Conservation (phyloP, 2,113 vertebrate species). For the Scatophagus argus region DNA sequence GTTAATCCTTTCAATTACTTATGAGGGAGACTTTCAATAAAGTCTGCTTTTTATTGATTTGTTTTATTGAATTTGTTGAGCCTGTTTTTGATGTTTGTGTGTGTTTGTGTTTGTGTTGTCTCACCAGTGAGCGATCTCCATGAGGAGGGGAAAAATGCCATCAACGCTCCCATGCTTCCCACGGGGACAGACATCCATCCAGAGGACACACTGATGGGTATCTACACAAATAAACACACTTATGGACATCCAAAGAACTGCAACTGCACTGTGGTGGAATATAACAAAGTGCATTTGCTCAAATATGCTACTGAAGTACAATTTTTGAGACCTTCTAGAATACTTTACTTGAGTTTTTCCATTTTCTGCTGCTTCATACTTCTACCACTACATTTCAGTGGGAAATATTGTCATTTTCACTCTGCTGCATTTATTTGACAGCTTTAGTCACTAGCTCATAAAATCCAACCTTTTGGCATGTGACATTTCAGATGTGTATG, state of each 20-base stretch:
- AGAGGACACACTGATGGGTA: constrained; percentile 93
- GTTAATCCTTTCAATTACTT: background rate
- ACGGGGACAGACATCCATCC: constrained; percentile 87
- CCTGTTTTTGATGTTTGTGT: background rate
- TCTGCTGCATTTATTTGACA: background rate
- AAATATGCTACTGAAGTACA: background rate
- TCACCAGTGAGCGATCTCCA: constrained; percentile 94
- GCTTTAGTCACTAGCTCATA: background rate
- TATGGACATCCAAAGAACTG: background rate
- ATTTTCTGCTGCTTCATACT: background rate
- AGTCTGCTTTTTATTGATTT: background rate
- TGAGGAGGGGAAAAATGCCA: constrained; percentile 95
- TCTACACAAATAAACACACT: background rate
- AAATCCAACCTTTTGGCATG: background rate
- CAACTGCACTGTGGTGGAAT: background rate
- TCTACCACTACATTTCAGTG: too few relatives aligned
- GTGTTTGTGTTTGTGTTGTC: constrained; percentile 8
- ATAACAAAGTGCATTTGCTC: background rate
- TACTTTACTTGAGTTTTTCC: too few relatives aligned
- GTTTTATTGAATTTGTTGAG: background rate
- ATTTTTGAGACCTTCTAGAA: too few relatives aligned
- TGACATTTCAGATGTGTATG: background rate
- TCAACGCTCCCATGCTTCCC: constrained; percentile 91
- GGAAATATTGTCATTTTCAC: background rate
- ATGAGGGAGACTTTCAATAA: background rate